phyloP scores from a whole-genome alignment of 2,888 invertebrate genomes.

The Helleia helle region DNA sequence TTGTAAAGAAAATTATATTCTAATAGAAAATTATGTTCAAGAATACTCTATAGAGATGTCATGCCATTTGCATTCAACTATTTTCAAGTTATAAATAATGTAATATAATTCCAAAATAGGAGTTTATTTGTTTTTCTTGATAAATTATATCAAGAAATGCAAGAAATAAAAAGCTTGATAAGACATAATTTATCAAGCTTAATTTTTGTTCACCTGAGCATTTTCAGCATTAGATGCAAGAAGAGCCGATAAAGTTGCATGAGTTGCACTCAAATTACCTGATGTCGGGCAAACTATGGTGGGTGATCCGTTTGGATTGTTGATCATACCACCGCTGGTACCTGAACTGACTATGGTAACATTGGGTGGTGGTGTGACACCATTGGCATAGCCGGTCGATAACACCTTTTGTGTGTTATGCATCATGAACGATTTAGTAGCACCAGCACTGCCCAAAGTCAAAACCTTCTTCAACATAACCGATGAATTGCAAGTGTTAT shows the following conservation, averaged over 20 bases:
- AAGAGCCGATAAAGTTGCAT: constrained; percentile 62
- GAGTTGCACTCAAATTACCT: constrained; percentile 62
- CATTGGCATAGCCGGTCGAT: constrained; percentile 61
- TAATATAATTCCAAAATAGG: too few species aligned
- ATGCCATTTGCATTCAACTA: too few species aligned
- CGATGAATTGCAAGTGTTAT: constrained; percentile 66
- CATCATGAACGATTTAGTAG: constrained; percentile 66
- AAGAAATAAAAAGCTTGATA: too few species aligned
- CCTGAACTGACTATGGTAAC: constrained; percentile 67
- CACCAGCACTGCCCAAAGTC: constrained; percentile 60
- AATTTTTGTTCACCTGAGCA: constrained; percentile 23
- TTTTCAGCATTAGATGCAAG: constrained; percentile 44
- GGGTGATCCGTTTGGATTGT: constrained; percentile 33
- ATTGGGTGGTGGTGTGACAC: constrained; percentile 57
- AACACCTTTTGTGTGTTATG: constrained; percentile 65
- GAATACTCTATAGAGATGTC: too few species aligned
- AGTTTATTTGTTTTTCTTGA: too few species aligned
- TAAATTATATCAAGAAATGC: too few species aligned
- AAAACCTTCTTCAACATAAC: constrained; percentile 69
- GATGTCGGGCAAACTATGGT: constrained; percentile 47
- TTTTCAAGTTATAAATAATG: too few species aligned
- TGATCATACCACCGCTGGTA: constrained; percentile 40
- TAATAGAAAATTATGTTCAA: too few species aligned
- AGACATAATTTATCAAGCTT: too few species aligned
- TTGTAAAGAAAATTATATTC: too few species aligned